Evolutionary conservation across 2,113 vertebrate species (phyloP), one percentile per base, ranked within the genome.

Genomic region (Phodopus roborovskii): DNA sequence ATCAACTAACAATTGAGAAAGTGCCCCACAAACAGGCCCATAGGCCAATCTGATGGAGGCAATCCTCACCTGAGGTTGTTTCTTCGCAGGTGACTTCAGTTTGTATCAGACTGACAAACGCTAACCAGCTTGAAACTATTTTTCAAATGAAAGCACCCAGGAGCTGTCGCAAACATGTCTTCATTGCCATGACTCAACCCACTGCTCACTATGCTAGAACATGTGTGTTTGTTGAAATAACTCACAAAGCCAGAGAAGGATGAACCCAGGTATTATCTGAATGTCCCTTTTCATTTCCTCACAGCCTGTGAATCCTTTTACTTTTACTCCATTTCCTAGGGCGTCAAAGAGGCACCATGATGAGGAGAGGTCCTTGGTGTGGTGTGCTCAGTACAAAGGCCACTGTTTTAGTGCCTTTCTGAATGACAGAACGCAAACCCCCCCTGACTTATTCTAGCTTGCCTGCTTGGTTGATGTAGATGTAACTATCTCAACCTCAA

Each of bases 131-230:
- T 53, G 48, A 85, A 92, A 88, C 53, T 96, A 33, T 58, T 53
- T 97, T 93, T 90, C 81, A 92, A 56, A 85, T 92, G 56, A 82
- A 90, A 96, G 92, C 58, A 56, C 56, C 24, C 30, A 50, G 70
- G 81, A 50, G 58, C 36, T 62, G 5, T 1, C 58, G 53, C 48
- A 82, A 77, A 36, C 17, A 15, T 50, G 53, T 24, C 77, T 85
- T 39, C n/a, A 33, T 79, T 84, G 42, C 64, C 20, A 5, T 12
- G 17, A 64, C 70, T 94, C 45, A 56, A 7, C 22, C 17, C 60
- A 6, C 5, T 4, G n/a, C 45, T 86, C 22, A 16, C 28, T 75
- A 3, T 5, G 71, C 4, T 71, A 33, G 8, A 70, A 53, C 45
- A 48, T 3, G 8, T 5, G 0, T 53, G 33, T 10, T 70, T 66